Base-by-base conservation (phyloP, 2,797 vertebrate species). In the Syngnathus rostellatus region DNA sequence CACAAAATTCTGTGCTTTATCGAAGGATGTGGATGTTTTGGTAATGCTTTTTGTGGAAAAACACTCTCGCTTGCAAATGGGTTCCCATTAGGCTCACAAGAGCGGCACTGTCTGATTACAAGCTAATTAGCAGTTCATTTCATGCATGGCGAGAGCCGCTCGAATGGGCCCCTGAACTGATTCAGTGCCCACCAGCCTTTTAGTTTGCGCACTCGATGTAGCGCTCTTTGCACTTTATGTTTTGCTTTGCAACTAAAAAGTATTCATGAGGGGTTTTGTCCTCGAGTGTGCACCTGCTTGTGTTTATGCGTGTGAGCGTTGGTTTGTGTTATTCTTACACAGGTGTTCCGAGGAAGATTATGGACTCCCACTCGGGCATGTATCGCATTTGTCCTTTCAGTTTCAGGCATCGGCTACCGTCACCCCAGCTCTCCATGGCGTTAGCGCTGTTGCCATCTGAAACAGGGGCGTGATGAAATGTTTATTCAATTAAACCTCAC, bases 341-440 rank as follows among this genome's bases (percentile, higher is more conserved):
- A 68, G 90, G 88, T 8, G 89, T 92, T 71, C 91, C 89, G 65
- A 90, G 78, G 75, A 91, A 91, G 77, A 93, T 91, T 78, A 92
- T 91, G 75, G 89, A 91, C 77, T 92, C 89, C 90, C 90, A 91
- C 78, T 91, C 89, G 1, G 90, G 87, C 89, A 91, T 91, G 81
- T 86, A 90, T 88, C 89, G 90, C 89, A 91, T 92, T 83, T 91
- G 90, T 65, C 88, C 88, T 78, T 91, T 91, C 41, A 90, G 84
- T 79, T 83, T 90, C 4, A 92, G 84, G 74, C 89, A 89, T 66
- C 88, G 85, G 68, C 85, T 92, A 51, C 88, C 87, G 10, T 91
- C 88, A 0, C 87, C 89, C 88, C 85, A 90, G 78, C 85, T 91
- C 80, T 91, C 89, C 86, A 87, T 87, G 10, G 89, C 87, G 59